Conservation (phyloP, 2,113 vertebrate genomes). For the Ageneiosus marmoratus region DNA sequence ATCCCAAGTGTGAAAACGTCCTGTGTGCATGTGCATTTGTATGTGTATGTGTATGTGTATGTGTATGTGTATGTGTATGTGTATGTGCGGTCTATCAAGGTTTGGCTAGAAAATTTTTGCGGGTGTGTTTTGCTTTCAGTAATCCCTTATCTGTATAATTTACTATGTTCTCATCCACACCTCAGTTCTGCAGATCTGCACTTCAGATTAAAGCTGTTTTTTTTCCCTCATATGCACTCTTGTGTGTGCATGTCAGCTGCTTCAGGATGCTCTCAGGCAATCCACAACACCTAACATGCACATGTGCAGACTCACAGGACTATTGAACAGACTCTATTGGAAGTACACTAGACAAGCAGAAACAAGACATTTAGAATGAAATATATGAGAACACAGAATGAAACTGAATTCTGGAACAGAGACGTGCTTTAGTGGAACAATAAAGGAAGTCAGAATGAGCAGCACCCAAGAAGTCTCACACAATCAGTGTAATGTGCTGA, state of each 20-base stretch:
- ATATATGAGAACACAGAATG: conserved; percentile 56
- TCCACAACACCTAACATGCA: conserved; percentile 13
- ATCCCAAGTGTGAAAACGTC: background rate
- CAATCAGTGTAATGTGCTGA: background rate
- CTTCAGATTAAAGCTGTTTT: background rate
- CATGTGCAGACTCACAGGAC: background rate
- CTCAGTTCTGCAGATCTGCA: background rate
- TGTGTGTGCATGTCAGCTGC: background rate
- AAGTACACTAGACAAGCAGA: conserved; percentile 8
- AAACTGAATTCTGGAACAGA: conserved; percentile 63
- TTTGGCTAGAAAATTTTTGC: background rate
- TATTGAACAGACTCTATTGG: background rate
- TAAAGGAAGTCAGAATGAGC: conserved; percentile 29
- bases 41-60: background rate
- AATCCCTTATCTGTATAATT: background rate
- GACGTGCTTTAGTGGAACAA: conserved; percentile 50
- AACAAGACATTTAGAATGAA: conserved; percentile 16
- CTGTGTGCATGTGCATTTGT: no score
- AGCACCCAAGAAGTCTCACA: background rate
- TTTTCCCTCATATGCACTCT: background rate
- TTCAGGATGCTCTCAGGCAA: conserved; percentile 38
- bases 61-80: background rate
- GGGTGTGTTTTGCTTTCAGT: background rate
- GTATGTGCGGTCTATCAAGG: background rate
- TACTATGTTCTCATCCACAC: background rate